Evolutionary conservation across 2,888 invertebrate genomes (phyloP).

Genomic region (Chaitophorus viminalis): DNA sequence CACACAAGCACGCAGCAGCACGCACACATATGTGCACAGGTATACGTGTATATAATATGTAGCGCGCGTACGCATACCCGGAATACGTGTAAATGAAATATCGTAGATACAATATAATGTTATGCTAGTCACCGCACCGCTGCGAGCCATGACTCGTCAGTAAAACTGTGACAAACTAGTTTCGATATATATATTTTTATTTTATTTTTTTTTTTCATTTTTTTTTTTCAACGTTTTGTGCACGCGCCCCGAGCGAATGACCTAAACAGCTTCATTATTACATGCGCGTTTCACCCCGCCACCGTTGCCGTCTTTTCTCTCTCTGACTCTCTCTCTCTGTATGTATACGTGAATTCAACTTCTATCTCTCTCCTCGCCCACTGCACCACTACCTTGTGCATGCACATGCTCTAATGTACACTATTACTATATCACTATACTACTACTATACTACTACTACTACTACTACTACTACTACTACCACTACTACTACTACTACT

Average conservation of each 20-base stretch:
- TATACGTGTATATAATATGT: neutral
- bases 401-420: too few species aligned
- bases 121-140: neutral
- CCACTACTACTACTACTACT: too few species aligned
- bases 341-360: too few species aligned
- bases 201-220: too few species aligned
- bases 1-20: neutral
- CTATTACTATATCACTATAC: too few species aligned
- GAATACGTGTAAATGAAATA: constrained; percentile 52
- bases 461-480: neutral
- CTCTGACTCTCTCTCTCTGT: neutral
- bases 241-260: constrained; percentile 51
- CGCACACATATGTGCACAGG: neutral
- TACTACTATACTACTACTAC: too few species aligned
- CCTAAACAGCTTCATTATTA: constrained; percentile 60
- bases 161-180: constrained; percentile 59
- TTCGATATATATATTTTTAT: too few species aligned
- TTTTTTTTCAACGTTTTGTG: neutral
- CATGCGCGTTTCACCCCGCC: neutral
- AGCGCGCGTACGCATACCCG: neutral
- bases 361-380: neutral
- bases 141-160: constrained; percentile 52
- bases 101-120: constrained; percentile 8
- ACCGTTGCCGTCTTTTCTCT: neutral
- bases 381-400: neutral